Evolutionary conservation across 1,140 invertebrate genomes (phyloP), one percentile per base, ranked within the genome.

Genomic region (Araneus ventricosus): DNA sequence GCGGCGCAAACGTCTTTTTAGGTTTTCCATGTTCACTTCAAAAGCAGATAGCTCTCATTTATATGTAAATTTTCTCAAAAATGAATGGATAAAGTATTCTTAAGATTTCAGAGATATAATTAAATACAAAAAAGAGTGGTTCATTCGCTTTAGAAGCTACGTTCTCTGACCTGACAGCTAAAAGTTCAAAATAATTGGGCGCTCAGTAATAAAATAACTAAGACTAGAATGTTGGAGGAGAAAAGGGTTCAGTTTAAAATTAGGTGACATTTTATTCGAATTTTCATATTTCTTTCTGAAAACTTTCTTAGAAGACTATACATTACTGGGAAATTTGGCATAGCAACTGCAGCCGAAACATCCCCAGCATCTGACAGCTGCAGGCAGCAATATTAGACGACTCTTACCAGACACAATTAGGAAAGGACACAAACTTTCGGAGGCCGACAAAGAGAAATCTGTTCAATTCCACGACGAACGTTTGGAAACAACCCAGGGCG

Each of bases 361-460:
- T 75, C 10, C 20, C 27, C 37, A 34, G 30, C 8, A 27, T 57
- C 22, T 84, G 82, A 84, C 82, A 57, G 82, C 39, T 45, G 45
- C 82, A 75, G 27, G 41, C 75, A 57, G 20, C 39, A 30, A 57
- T 84, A 84, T 84, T 52, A 52, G 82, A 84, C 45, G 75, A 80
- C 39, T 39, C 37, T 45, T 41, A 84, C 39, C 41, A 24, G 45
- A 52, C 82, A 57, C 45, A 84, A 84, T 84, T 84, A 84, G 45
- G 34, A 84, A 30, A 30, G 45, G 82, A 57, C 82, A 84, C 82
- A 75, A 75, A 84, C 82, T 75, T 75, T 34, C 20, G 17, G n/a
- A n/a, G 27, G 24, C 82, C 82, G 82, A 84, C 82, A 84, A 84
- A 22, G 30, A 75, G 82, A 84, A 84, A 84, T 84, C 82, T 84